Conservation (phyloP, 2,113 vertebrate genomes). For the Brienomyrus longianalis region DNA sequence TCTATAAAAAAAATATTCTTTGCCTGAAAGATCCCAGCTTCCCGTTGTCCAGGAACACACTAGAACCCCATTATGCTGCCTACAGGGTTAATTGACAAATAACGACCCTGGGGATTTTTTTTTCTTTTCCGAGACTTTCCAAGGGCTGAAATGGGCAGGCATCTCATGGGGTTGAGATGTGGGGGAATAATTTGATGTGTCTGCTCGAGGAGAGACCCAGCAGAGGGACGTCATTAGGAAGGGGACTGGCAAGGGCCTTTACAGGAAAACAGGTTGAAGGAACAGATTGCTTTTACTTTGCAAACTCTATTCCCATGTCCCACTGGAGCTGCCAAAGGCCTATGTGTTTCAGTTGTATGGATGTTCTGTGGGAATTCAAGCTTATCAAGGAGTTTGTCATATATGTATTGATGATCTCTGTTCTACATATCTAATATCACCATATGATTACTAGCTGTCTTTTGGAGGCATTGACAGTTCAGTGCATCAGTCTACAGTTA, state of each 20-base stretch:
- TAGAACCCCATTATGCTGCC: neutral
- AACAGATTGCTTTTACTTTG: conserved; percentile 8
- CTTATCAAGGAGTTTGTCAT: neutral
- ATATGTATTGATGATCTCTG: neutral
- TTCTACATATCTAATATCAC: neutral
- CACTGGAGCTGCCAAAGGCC: neutral
- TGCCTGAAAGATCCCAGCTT: neutral
- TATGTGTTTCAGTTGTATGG: neutral
- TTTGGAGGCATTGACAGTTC: neutral
- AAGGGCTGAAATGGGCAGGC: neutral
- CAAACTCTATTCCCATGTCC: neutral
- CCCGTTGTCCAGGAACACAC: neutral
- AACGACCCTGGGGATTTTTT: neutral
- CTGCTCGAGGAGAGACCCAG: neutral
- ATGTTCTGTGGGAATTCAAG: neutral
- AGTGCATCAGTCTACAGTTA: neutral
- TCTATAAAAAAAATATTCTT: neutral
- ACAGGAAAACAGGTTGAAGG: neutral
- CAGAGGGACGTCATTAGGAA: neutral
- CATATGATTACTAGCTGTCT: neutral
- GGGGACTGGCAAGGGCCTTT: neutral
- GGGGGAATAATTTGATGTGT: conserved; percentile 8
- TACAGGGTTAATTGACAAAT: conserved; percentile 17
- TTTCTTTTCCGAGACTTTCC: neutral
- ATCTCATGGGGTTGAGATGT: neutral